phyloP scores from a whole-genome alignment of 2,888 invertebrate genomes.

The Apotomis turbidana region DNA sequence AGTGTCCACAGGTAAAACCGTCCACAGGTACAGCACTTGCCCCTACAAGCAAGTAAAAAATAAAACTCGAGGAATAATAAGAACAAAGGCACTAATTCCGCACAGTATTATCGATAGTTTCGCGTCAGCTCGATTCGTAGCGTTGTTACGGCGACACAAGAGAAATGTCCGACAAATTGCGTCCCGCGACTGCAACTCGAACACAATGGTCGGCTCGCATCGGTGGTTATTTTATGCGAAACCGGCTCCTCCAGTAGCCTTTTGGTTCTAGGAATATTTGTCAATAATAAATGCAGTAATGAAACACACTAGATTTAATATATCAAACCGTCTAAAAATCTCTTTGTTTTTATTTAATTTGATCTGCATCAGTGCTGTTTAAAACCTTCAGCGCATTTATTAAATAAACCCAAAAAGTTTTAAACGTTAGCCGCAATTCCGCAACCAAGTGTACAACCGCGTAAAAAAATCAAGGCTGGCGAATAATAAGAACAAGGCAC shows the following conservation, averaged over 20 bases:
- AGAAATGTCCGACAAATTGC: constrained; percentile 78
- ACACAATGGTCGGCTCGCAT: constrained; percentile 59
- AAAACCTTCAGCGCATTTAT: too few relatives aligned
- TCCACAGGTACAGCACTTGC: too few relatives aligned
- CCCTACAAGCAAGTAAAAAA: constrained; percentile 34
- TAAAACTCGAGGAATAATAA: constrained; percentile 50
- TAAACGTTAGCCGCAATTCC: too few relatives aligned
- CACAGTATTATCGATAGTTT: constrained; percentile 69
- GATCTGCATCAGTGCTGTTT: too few relatives aligned
- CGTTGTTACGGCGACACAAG: constrained; percentile 72
- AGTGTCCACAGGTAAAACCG: too few relatives aligned
- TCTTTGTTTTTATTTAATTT: too few relatives aligned
- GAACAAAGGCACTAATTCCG: constrained; percentile 73
- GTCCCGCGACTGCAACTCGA: constrained; percentile 61
- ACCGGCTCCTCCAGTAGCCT: constrained; percentile 54
- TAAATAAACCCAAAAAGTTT: too few relatives aligned
- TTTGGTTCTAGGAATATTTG: constrained; percentile 34
- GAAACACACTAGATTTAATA: too few relatives aligned
- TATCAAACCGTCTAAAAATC: too few relatives aligned
- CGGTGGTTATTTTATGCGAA: constrained; percentile 42
- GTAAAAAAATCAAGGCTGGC: too few relatives aligned
- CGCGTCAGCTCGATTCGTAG: constrained; percentile 70
- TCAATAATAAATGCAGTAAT: constrained; percentile 33
- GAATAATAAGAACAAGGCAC: too few relatives aligned
- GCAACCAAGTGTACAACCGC: too few relatives aligned